Base-by-base conservation (phyloP, 2,113 vertebrate genomes). In the Myiopsitta monachus region DNA sequence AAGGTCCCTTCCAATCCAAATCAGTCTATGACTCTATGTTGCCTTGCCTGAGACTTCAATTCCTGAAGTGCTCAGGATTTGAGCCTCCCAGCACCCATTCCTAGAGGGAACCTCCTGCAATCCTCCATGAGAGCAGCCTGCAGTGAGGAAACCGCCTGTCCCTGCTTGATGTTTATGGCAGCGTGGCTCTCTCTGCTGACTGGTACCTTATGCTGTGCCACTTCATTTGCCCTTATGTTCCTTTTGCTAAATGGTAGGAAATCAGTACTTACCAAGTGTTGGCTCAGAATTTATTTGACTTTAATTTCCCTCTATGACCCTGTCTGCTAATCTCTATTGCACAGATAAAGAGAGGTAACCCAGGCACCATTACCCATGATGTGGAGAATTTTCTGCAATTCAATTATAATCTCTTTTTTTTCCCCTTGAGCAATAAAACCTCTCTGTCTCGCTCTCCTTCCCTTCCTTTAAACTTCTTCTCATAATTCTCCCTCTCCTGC, bases 231-330 rank as follows among this genome's bases (percentile, higher is more conserved):
- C 77, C 67, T 38, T 52, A 68, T 85, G 73, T 44, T 96, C 92
- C 63, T 72, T 72, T 76, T 79, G 38, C 86, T 87, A 94, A 95
- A 76, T 39, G 77, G 69, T 54, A 87, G 66, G 77, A 91, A 93
- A 93, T 87, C 92, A 69, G 88, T 61, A 80, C 66, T 86, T 87
- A 94, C 83, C 92, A 73, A 94, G 92, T 84, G 74, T 80, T 93
- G 62, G 88, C 76, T 77, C 66, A 67, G 80, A 95, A 96, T 97
- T 92, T 96, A 96, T 96, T 96, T 93, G 94, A 90, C 92, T 96
- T 96, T 97, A 96, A 96, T 96, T 94, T 95, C 90, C 77, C 77
- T 95, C 96, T 97, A 96, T 96, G 92, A 95, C 93, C 90, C 92
- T 8, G 38, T 89, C 93, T 94, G 92, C 92, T 97, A 95, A 96